Base-by-base conservation (phyloP, 2,113 vertebrate genomes). In the Chionis minor region DNA sequence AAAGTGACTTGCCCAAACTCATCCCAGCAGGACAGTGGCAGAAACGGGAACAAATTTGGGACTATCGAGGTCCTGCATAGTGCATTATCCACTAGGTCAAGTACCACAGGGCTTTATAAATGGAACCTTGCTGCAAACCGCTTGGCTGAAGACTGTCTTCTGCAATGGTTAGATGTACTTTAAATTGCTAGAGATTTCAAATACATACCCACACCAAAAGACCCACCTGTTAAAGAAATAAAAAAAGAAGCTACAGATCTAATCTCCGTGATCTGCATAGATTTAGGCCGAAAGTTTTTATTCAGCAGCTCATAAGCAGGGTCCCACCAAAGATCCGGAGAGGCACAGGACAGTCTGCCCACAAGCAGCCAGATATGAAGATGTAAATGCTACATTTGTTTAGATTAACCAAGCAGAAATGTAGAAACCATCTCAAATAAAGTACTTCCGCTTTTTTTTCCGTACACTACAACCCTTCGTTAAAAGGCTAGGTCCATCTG, bases 401-500 rank as follows among this genome's bases (percentile, higher is more conserved):
- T 58, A 87, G 42, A 88, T 62, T 51, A 88, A 85, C 49, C 62
- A 75, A 85, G 78, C 33, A 92, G 83, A 94, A 92, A 54, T 2
- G 12, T 58, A 70, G 49, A 75, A 90, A 70, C 15, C 9, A 69
- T 10, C 27, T 82, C 35, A 89, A 35, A 62, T 30, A 21, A 73
- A 87, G 73, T 18, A 72, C 69, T 95, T 85, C n/a, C 49, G 84
- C 9, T 1, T 45, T 87, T 44, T 66, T 21, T 58, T 66, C 40
- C 38, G 44, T 33, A 61, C 56, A 33, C 30, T 30, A 65, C 62
- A 69, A 42, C 20, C 35, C 83, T 28, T 81, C 2, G 4, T 30
- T 61, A 35, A 70, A 45, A 81, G 59, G 14, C 12, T 27, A 24
- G 28, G 78, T 88, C 72, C 62, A 45, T 49, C 66, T 75, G 73